Evolutionary conservation across 2,113 vertebrate genomes (phyloP).

Genomic region (Halichoerus grypus): DNA sequence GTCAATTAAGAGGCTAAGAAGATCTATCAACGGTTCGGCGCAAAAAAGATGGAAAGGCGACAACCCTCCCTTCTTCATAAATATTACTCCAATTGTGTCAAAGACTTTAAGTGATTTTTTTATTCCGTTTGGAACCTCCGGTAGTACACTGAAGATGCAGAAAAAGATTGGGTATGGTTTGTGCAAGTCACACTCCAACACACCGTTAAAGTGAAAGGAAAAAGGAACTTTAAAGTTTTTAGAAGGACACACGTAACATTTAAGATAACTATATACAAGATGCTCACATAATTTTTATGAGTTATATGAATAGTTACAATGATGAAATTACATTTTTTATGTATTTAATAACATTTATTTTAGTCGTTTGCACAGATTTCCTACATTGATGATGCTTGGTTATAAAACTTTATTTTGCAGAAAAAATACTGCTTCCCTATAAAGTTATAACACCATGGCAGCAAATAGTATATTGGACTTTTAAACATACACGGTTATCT

Average conservation of each 20-base stretch:
- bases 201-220: not conserved
- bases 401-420: constrained; percentile 35
- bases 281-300: not conserved
- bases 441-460: not conserved
- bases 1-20: not conserved
- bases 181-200: not conserved
- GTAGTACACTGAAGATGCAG: not conserved
- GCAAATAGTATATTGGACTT: not conserved
- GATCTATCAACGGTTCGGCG: fast-evolving
- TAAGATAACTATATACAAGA: not conserved
- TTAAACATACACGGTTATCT: constrained; percentile 14
- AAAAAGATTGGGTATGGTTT: not conserved
- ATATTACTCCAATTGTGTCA: not conserved
- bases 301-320: constrained; percentile 1
- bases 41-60: fast-evolving
- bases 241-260: not conserved
- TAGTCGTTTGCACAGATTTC: not conserved
- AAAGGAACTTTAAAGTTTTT: not conserved
- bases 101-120: not conserved
- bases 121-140: not conserved
- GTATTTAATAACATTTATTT: not conserved
- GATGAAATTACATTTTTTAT: not conserved
- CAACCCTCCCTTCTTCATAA: not conserved
- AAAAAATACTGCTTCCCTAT: not conserved
- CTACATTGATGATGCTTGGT: not conserved